Evolutionary conservation across 2,113 vertebrate species (phyloP), one percentile per base, ranked within the genome.

Genomic region (Sisor rabdophorus): DNA sequence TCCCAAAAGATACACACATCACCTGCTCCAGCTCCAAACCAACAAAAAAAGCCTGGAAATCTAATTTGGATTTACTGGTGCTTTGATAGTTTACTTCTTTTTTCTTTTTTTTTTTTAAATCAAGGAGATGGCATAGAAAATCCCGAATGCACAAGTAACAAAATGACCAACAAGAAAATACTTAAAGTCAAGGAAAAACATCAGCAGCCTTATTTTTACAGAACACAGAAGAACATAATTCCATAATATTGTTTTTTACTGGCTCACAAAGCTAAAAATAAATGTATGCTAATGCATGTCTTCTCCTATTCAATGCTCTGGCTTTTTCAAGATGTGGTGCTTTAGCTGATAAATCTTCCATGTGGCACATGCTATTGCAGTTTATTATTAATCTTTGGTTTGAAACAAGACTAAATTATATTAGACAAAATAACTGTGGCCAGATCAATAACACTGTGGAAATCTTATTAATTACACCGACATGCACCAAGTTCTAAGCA

Each of bases 1-100:
- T 26, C 69, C 47, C 75, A 79, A 65, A 70, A 44, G 71, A 30
- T 79, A 70, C 22, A 30, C 11, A 80, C 52, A 67, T 76, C 44
- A 59, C 12, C 26, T 48, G 47, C 53, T 73, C 47, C 47, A 52
- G 22, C 73, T 24, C 52, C 74, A 32, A 30, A n/a, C 22, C 24
- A 0, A n/a, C 26, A 16, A 24, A 44, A 53, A 72, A 61, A 59
- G 20, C 17, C 6, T 22, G 58, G 76, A 32, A 71, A 53, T 44
- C 59, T 17, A 79, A 80, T 69, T 44, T 20, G 40, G 40, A 70
- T 77, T 36, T 54, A 47, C 12, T 47, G 11, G 11, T 47, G 36
- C 60, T 63, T 36, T 12, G 3, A 36, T 40, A 11, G 15, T 7
- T 30, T 60, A 28, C n/a, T n/a, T n/a, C n/a, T n/a, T n/a, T n/a